Conservation (phyloP, 2,797 vertebrate genomes). For the Sebastes vulpes region DNA sequence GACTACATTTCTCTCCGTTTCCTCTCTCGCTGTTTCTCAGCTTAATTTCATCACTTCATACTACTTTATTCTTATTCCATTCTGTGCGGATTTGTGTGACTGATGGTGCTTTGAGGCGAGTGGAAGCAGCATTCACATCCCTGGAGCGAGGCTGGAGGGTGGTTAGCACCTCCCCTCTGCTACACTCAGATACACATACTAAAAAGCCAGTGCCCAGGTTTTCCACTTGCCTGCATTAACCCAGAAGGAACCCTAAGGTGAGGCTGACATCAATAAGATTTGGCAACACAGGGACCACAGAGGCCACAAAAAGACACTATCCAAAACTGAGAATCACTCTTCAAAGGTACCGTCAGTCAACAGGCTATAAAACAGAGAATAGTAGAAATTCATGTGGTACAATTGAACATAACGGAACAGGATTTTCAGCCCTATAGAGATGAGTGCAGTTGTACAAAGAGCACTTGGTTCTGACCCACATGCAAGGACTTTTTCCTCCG, state of each 20-base stretch:
- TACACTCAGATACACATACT: slow-evolving; percentile 5
- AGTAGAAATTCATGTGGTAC: neutral
- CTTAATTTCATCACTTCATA: slow-evolving; percentile 12
- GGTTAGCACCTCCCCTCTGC: slow-evolving; percentile 17
- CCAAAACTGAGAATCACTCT: neutral
- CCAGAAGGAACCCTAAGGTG: slow-evolving; percentile 16
- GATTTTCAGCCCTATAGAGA: neutral
- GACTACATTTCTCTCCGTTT: neutral
- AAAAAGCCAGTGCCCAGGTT: slow-evolving; percentile 23
- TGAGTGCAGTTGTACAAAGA: neutral
- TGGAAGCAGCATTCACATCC: slow-evolving; percentile 41
- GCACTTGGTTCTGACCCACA: neutral
- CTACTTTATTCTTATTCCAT: slow-evolving; percentile 18
- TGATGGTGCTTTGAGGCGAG: slow-evolving; percentile 45
- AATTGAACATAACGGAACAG: neutral
- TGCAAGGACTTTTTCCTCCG: neutral
- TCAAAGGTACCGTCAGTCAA: slow-evolving; percentile 8
- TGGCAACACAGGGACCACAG: neutral
- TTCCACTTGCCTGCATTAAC: slow-evolving; percentile 21
- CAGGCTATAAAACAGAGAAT: neutral
- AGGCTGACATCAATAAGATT: slow-evolving; percentile 25
- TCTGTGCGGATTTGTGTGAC: slow-evolving; percentile 52
- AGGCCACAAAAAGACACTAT: neutral
- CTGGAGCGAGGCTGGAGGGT: slow-evolving; percentile 41
- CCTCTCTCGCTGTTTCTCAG: neutral